Conservation (phyloP, 2,888 invertebrate genomes). For the Empis livida region DNA sequence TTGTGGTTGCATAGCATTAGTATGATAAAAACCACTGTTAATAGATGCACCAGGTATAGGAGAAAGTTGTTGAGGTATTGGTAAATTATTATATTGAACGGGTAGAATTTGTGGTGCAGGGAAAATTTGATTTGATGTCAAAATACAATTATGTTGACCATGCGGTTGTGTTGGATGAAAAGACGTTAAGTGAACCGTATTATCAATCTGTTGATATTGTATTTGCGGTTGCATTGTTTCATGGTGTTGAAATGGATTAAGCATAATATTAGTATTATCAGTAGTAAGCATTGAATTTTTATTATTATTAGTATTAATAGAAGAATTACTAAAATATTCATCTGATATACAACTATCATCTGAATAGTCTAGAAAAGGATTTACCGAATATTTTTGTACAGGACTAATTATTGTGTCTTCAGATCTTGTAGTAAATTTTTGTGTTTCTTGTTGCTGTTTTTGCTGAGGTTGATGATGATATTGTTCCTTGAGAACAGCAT, state of each 20-base stretch:
- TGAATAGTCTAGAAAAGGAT: slow-evolving; percentile 28
- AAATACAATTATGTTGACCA: slow-evolving; percentile 9
- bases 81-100: slow-evolving; percentile 33
- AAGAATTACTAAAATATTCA: slow-evolving; percentile 14
- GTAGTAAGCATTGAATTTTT: slow-evolving; percentile 6
- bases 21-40: neutral
- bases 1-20: neutral
- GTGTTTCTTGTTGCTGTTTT: slow-evolving; percentile 3
- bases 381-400: slow-evolving; percentile 26
- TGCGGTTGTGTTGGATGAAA: slow-evolving; percentile 10
- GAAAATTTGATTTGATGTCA: slow-evolving; percentile 32
- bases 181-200: slow-evolving; percentile 6
- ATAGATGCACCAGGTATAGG: neutral
- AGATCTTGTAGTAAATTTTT: no score
- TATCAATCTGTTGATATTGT: slow-evolving; percentile 16
- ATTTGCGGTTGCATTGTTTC: slow-evolving; percentile 5
- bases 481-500: slow-evolving; percentile 23
- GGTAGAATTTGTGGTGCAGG: slow-evolving; percentile 35
- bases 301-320: slow-evolving; percentile 15
- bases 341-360: slow-evolving; percentile 13
- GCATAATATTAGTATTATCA: neutral
- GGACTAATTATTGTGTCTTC: slow-evolving; percentile 11
- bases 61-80: slow-evolving; percentile 30
- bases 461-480: slow-evolving; percentile 7
- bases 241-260: neutral